phyloP scores from a whole-genome alignment of 2,888 invertebrate genomes.

The Neuroscelio doddi region DNA sequence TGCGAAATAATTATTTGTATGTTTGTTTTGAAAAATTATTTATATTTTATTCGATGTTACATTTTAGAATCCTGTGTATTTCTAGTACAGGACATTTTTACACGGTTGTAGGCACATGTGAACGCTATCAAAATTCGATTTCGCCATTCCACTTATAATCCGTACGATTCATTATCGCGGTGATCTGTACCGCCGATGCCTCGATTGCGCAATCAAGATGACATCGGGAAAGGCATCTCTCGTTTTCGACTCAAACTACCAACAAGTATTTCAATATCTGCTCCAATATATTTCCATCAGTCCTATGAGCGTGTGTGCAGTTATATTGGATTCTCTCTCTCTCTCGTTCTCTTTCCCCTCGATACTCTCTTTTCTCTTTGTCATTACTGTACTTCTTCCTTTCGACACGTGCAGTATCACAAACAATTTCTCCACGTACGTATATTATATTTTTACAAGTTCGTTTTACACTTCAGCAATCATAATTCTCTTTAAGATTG shows the following conservation, averaged over 20 bases:
- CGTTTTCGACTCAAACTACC: conserved; percentile 69
- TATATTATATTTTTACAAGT: too few relatives aligned
- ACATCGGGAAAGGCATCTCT: conserved; percentile 69
- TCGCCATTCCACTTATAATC: conserved; percentile 53
- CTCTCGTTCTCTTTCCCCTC: conserved; percentile 29
- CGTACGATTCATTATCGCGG: conserved; percentile 65
- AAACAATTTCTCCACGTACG: too few relatives aligned
- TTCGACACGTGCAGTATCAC: conserved; percentile 20
- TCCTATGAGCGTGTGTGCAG: conserved; percentile 68
- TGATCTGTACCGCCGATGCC: conserved; percentile 60
- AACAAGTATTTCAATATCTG: conserved; percentile 71
- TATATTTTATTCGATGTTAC: too few relatives aligned
- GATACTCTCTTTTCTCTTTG: conserved; percentile 28
- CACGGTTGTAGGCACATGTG: conserved; percentile 16
- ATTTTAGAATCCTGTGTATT: too few relatives aligned
- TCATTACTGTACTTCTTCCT: conserved; percentile 42
- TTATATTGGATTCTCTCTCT: conserved; percentile 66
- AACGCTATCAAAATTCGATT: conserved; percentile 44
- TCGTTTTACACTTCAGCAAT: too few relatives aligned
- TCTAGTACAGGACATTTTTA: background rate
- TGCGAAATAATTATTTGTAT: too few relatives aligned
- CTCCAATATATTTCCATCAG: conserved; percentile 69
- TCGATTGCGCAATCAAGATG: conserved; percentile 70
- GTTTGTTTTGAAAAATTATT: too few relatives aligned
- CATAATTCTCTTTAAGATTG: too few relatives aligned